Base-by-base conservation (phyloP, 1,140 invertebrate species). In the Aethina tumida region DNA sequence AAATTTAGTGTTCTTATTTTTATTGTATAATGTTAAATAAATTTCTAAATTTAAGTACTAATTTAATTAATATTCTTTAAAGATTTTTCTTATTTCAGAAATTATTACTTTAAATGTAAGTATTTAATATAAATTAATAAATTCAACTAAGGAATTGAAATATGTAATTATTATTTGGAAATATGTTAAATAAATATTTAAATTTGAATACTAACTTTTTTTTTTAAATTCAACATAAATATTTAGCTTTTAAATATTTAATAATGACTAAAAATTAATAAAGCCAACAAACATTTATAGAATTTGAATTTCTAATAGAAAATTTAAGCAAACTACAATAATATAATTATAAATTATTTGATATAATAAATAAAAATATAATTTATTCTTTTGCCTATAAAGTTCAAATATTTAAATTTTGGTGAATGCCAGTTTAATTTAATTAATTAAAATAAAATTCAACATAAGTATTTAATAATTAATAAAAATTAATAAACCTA, bases 221-320 rank as follows among this genome's bases (percentile, higher is more conserved):
- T 26, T 26, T 26, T 13, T 26, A n/a, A 26, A 26, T 13, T n/a
- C 13, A 26, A 26, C 24, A 26, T 10, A 13, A 13, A 5, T 4
- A 26, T n/a, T 26, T 26, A 10, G n/a, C 13, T 26, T 26, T 26
- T 26, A 26, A 10, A 10, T 3, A 26, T 10, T 10, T 10, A 26
- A 26, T 26, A 26, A 10, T 10, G 14, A 17, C n/a, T 10, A 37
- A 26, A 29, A 35, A 36, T 36, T 36, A 42, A 32, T 36, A 29
- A 41, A 25, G 29, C 35, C 33, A 27, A 13, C 21, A 10, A 39
- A 26, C 28, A n/a, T n/a, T n/a, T n/a, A n/a, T n/a, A n/a, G n/a
- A n/a, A n/a, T n/a, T n/a, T n/a, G n/a, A n/a, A n/a, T n/a, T n/a
- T n/a, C n/a, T n/a, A n/a, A n/a, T n/a, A n/a, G n/a, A n/a, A n/a